Conservation (phyloP, 2,113 vertebrate genomes). For the Thryonomys swinderianus region DNA sequence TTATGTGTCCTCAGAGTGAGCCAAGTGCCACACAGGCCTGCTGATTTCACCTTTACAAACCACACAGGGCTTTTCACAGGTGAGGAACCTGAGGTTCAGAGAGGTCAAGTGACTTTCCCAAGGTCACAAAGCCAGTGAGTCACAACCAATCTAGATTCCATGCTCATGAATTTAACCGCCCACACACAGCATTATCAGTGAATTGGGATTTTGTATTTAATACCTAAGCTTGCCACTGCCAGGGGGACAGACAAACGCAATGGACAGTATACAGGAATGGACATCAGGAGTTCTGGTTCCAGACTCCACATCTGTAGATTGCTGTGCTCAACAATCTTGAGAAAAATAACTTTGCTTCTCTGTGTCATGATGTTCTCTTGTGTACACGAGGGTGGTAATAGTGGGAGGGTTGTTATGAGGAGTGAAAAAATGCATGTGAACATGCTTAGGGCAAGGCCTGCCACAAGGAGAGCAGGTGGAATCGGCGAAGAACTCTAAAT, state of each 20-base stretch:
- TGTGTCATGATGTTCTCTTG: neutral
- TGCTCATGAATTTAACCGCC: neutral
- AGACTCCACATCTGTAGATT: neutral
- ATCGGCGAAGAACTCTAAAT: neutral
- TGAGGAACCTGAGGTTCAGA: neutral
- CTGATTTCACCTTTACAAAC: neutral
- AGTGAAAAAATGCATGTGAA: neutral
- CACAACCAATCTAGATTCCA: neutral
- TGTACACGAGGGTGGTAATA: neutral
- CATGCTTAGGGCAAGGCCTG: neutral
- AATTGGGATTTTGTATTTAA: neutral
- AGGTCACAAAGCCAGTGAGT: neutral
- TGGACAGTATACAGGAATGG: neutral
- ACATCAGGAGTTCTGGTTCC: neutral
- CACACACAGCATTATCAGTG: neutral
- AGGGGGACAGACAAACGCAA: neutral
- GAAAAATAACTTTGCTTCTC: neutral
- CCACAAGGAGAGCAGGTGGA: neutral
- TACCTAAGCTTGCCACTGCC: neutral
- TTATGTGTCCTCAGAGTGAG: neutral
- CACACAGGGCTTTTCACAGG: neutral
- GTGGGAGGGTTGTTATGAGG: neutral
- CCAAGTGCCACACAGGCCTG: fast-evolving
- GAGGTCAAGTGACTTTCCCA: neutral
- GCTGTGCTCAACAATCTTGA: neutral